phyloP scores from a whole-genome alignment of 2,888 invertebrate genomes.

The Acleris cristana region DNA sequence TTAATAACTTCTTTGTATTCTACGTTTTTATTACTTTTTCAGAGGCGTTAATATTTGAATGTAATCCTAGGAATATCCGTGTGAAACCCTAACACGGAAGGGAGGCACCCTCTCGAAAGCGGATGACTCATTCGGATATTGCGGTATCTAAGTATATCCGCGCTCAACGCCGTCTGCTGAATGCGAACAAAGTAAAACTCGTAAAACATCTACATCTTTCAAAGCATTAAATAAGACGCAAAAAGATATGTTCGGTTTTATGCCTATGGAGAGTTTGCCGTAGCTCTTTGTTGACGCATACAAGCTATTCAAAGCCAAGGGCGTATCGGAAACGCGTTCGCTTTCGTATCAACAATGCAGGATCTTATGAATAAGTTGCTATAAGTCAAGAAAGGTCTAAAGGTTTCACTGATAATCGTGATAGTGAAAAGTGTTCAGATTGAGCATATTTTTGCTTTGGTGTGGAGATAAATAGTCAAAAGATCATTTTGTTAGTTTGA shows the following conservation, averaged over 20 bases:
- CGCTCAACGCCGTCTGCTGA: conserved; percentile 12
- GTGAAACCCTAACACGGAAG: conserved; percentile 19
- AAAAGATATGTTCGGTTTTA: neutral
- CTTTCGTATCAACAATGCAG: conserved; percentile 22
- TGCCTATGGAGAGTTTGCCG: neutral
- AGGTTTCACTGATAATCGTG: too few species aligned
- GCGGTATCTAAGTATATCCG: conserved; percentile 39
- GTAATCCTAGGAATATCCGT: conserved; percentile 17
- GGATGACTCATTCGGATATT: conserved; percentile 53
- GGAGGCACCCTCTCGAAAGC: conserved; percentile 25
- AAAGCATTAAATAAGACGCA: conserved; percentile 6
- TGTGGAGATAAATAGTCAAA: too few species aligned
- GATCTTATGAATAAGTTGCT: conserved; percentile 7
- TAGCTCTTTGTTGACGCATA: conserved; percentile 20
- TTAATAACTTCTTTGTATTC: too few species aligned
- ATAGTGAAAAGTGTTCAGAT: too few species aligned
- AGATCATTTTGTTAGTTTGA: too few species aligned
- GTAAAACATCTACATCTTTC: conserved; percentile 7
- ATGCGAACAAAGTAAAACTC: conserved; percentile 20
- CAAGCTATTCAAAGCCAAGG: conserved; percentile 28
- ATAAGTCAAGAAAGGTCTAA: conserved; percentile 8
- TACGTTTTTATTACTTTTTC: too few species aligned
- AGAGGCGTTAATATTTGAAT: conserved; percentile 45
- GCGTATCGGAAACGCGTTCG: conserved; percentile 27
- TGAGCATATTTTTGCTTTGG: neutral